These are phyloP conservation scores for Candoia aspera DNA, from an alignment of 2,113 vertebrate species.

Conservation along the genomic window DNA sequence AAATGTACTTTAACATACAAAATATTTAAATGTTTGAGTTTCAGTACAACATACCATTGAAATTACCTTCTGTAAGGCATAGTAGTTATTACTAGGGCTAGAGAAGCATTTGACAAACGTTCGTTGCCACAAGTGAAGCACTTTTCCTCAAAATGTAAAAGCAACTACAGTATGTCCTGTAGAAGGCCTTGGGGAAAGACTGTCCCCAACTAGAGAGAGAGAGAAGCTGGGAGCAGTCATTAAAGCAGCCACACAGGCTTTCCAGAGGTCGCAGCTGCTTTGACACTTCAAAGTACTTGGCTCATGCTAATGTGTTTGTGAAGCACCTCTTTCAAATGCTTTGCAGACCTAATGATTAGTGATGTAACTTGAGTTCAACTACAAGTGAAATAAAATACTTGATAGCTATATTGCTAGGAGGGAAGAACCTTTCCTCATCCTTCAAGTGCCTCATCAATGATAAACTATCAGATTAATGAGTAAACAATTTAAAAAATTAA, in stretches of 20 bases:
- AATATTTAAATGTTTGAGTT: not conserved
- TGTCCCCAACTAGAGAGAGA: too few species aligned
- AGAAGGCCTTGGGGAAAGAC: too few species aligned
- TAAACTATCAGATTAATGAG: not conserved
- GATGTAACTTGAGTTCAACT: not conserved
- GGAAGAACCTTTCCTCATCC: not conserved
- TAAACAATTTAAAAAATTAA: not conserved
- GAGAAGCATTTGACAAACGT: not conserved
- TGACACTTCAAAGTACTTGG: too few species aligned
- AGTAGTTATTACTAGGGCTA: not conserved
- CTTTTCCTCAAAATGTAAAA: too few species aligned
- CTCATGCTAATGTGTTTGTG: too few species aligned
- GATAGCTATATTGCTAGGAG: not conserved
- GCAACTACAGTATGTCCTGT: too few species aligned
- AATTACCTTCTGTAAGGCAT: not conserved
- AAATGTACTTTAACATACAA: not conserved
- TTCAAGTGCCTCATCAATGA: not conserved
- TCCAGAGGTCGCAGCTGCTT: too few species aligned
- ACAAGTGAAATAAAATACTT: too few species aligned
- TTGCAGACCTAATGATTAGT: too few species aligned
- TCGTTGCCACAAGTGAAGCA: not conserved
- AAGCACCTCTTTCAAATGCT: too few species aligned
- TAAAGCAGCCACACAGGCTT: too few species aligned
- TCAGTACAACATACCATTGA: not conserved
- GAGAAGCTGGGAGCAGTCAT: too few species aligned